Conservation (phyloP, 2,888 invertebrate genomes). For the Caenorhabditis sinica region DNA sequence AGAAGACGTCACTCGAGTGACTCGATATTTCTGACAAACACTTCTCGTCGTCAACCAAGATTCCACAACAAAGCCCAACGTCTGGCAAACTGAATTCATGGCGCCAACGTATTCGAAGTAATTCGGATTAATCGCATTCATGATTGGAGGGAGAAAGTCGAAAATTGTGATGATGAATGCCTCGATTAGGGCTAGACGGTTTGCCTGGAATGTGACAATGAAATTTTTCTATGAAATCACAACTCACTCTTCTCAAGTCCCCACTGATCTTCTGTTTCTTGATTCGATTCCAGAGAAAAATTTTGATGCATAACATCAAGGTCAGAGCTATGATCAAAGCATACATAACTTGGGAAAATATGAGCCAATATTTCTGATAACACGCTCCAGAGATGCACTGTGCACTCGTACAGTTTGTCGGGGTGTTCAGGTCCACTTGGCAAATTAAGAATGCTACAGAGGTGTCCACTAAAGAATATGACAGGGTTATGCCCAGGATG, state of each 20-base stretch:
- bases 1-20: neutral
- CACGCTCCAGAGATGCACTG: neutral
- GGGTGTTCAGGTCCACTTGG: neutral
- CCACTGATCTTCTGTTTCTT: neutral
- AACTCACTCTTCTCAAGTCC: conserved; percentile 11
- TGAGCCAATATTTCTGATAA: neutral
- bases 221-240: too few species aligned
- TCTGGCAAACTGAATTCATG: conserved; percentile 14
- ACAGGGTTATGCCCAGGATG: neutral
- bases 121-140: neutral
- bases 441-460: neutral
- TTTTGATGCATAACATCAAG: neutral
- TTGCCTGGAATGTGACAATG: conserved; percentile 12
- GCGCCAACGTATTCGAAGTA: conserved; percentile 13
- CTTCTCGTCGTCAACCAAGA: neutral
- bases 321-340: neutral
- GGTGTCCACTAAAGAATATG: neutral
- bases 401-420: neutral
- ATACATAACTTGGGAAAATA: neutral
- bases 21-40: neutral
- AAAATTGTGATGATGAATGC: neutral
- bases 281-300: conserved; percentile 23
- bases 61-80: conserved; percentile 17
- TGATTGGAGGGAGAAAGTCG: conserved; percentile 18
- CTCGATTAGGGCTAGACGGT: conserved; percentile 23